Base-by-base conservation (phyloP, 2,113 vertebrate species). In the Oplegnathus fasciatus region DNA sequence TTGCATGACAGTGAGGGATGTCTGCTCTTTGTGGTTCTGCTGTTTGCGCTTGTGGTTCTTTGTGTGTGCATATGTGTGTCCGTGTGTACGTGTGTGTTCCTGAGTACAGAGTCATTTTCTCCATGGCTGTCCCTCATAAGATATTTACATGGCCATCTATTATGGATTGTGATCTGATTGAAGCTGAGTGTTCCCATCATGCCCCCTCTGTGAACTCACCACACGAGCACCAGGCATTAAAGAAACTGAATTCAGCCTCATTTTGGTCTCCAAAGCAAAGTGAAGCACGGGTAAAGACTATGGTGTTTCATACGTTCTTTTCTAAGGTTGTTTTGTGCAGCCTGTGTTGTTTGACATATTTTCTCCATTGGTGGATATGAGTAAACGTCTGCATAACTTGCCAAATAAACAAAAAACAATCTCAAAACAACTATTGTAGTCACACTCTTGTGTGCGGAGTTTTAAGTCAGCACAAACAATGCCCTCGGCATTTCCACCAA, bases 81-180 rank as follows among this genome's bases (percentile, higher is more conserved):
- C 13, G 18, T 64, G 58, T 60, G 15, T 44, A 2, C 30, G 67
- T 80, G 86, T 85, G 78, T 82, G 68, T 82, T 74, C 64, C 84
- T 77, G 64, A 75, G 79, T 65, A 92, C 85, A 80, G 65, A 93
- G 62, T 94, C 82, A 96, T 95, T 94, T 93, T 93, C 95, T 96
- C 92, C 93, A 95, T 95, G 78, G 92, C 94, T 82, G 83, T 75
- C 82, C 83, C 86, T 93, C 91, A 95, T 96, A 90, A 94, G 85
- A 95, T 95, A 96, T 96, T 96, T 90, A 96, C 90, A 82, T 60
- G 46, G 68, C 32, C 91, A 95, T 96, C 89, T 84, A 95, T 96
- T 89, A 96, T 94, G 84, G 90, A 91, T 95, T 89, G 79, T 95
- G 94, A 96, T 96, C 95, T 96, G 93, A 96, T 95, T 95, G 96